phyloP scores from a whole-genome alignment of 2,797 vertebrate species.

The Okamejei kenojei region DNA sequence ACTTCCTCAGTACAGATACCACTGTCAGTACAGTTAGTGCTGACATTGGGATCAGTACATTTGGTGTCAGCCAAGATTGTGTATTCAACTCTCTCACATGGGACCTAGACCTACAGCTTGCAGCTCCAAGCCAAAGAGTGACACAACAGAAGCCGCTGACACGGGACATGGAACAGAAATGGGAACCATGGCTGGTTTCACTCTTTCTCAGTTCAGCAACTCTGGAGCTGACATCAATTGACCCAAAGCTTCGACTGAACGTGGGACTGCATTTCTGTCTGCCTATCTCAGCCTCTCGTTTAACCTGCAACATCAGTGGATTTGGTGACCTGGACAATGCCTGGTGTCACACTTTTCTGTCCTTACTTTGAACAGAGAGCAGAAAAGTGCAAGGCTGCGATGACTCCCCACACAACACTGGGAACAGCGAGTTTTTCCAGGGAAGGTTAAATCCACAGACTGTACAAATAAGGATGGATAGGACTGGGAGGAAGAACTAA shows the following conservation, averaged over 20 bases:
- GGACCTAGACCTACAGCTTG: not conserved
- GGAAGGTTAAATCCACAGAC: no score
- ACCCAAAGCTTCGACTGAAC: not conserved
- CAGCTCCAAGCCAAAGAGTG: not conserved
- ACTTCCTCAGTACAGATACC: not conserved
- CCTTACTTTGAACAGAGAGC: not conserved
- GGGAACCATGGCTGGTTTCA: not conserved
- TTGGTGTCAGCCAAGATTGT: not conserved
- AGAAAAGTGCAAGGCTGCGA: not conserved
- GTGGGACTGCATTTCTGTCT: not conserved
- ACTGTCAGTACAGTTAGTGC: not conserved
- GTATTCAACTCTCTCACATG: not conserved
- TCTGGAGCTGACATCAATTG: not conserved
- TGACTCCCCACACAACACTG: not conserved
- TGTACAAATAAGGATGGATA: not conserved
- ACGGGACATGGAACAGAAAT: not conserved
- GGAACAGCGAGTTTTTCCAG: no score
- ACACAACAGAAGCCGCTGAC: not conserved
- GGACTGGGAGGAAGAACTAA: not conserved
- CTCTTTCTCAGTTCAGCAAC: not conserved
- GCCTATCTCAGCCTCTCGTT: not conserved
- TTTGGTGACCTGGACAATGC: not conserved
- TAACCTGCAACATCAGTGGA: no score
- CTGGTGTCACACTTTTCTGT: not conserved
- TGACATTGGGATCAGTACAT: no score